Conservation (phyloP, 2,797 vertebrate genomes). For the Darevskia mixta region DNA sequence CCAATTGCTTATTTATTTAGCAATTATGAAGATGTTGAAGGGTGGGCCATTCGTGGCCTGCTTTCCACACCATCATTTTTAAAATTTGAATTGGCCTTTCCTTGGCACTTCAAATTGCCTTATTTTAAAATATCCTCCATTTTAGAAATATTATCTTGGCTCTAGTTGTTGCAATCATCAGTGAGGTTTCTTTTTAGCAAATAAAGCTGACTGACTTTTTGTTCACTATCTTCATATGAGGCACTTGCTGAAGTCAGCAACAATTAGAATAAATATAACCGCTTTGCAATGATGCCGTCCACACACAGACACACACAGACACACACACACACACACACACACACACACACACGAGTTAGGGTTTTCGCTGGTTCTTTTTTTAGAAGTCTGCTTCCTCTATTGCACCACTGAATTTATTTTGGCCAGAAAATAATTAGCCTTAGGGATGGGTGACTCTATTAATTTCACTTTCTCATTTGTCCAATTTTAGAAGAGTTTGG, state of each 20-base stretch:
- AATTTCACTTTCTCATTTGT: too few relatives aligned
- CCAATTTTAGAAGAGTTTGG: too few relatives aligned
- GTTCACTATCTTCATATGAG: slow-evolving; percentile 25
- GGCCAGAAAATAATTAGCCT: neutral
- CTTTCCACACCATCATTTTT: slow-evolving; percentile 17
- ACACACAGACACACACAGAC: too few relatives aligned
- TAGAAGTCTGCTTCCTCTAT: slow-evolving; percentile 46
- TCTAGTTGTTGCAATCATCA: neutral
- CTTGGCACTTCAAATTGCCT: too few relatives aligned
- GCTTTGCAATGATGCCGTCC: neutral
- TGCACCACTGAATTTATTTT: slow-evolving; percentile 54
- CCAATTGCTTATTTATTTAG: slow-evolving; percentile 22
- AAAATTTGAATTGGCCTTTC: too few relatives aligned
- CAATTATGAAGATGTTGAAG: slow-evolving; percentile 52
- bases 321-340: too few relatives aligned
- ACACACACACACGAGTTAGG: too few relatives aligned
- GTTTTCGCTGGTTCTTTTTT: slow-evolving; percentile 19
- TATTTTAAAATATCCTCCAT: too few relatives aligned
- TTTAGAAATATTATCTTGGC: too few relatives aligned
- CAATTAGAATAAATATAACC: neutral
- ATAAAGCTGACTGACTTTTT: slow-evolving; percentile 19
- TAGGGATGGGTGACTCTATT: too few relatives aligned
- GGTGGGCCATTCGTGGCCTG: slow-evolving; percentile 48
- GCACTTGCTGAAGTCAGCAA: slow-evolving; percentile 26
- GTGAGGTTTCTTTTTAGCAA: too few relatives aligned